A percentile compares a stretch with the other conserved stretches of the same genome.
phyloP scores from a whole-genome alignment of 2,888 invertebrate species.

The Melanostoma mellinum region DNA sequence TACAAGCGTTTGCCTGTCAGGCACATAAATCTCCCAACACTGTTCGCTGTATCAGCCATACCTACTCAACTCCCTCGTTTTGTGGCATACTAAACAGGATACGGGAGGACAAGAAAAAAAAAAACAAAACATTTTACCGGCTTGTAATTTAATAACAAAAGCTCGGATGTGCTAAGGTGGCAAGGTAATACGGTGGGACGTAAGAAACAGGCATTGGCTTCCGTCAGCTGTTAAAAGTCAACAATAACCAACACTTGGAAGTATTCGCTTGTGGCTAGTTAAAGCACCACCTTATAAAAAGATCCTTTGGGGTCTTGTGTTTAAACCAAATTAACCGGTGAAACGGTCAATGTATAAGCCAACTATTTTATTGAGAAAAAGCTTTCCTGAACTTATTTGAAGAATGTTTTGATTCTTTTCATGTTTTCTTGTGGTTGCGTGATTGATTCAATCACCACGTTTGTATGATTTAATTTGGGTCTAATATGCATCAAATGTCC shows the following conservation, averaged over 20 bases:
- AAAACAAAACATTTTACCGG: conserved; percentile 54
- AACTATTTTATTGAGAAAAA: too few relatives aligned
- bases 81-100: neutral
- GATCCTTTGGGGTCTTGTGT: conserved; percentile 43
- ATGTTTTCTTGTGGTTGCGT: too few relatives aligned
- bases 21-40: conserved; percentile 33
- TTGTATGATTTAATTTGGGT: too few relatives aligned
- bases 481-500: too few relatives aligned
- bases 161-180: neutral
- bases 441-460: too few relatives aligned
- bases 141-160: conserved; percentile 57
- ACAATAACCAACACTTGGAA: conserved; percentile 56
- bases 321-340: conserved; percentile 65
- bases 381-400: too few relatives aligned
- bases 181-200: neutral
- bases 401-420: too few relatives aligned
- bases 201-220: conserved; percentile 44
- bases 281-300: conserved; percentile 43
- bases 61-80: neutral
- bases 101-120: conserved; percentile 7
- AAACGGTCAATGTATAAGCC: conserved; percentile 40
- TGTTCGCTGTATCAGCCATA: conserved; percentile 16
- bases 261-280: conserved; percentile 35
- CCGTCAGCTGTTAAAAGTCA: conserved; percentile 56
- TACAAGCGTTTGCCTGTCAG: conserved; percentile 25